Evolutionary conservation across 1,140 invertebrate species (phyloP).

Genomic region (Caenorhabditis tropicalis): DNA sequence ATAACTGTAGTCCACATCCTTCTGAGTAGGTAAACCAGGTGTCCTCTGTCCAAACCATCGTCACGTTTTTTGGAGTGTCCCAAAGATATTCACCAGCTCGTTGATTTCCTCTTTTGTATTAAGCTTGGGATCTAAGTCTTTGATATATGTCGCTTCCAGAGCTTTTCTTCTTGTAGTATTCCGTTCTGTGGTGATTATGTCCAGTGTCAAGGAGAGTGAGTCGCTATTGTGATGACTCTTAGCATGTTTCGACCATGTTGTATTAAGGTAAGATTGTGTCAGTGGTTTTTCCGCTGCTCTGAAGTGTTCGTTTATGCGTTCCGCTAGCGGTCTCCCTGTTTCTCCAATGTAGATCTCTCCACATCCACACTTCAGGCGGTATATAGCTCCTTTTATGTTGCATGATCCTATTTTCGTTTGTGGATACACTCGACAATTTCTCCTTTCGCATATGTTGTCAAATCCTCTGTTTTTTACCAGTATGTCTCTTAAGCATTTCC

Average conservation of each 20-base stretch:
- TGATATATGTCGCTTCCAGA: background rate
- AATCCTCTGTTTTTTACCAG: background rate
- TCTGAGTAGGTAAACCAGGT: no score
- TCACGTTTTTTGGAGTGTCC: no score
- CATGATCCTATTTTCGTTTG: background rate
- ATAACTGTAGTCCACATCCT: no score
- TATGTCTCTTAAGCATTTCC: background rate
- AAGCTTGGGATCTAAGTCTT: background rate
- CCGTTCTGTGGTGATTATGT: background rate
- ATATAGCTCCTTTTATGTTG: background rate
- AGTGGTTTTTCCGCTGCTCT: background rate
- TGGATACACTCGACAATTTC: background rate
- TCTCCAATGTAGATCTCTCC: background rate
- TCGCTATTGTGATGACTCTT: background rate
- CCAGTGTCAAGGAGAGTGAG: background rate
- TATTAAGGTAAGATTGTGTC: background rate
- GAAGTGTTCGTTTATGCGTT: background rate
- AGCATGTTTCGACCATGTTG: background rate
- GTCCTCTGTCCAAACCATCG: no score
- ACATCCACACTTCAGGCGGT: background rate
- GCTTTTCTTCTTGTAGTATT: background rate
- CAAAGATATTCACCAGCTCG: no score
- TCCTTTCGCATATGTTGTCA: background rate
- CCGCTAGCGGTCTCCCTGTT: background rate
- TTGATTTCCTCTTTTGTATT: slow-evolving; percentile 7